Base-by-base conservation (phyloP, 2,797 vertebrate genomes). In the Mastacembelus armatus region DNA sequence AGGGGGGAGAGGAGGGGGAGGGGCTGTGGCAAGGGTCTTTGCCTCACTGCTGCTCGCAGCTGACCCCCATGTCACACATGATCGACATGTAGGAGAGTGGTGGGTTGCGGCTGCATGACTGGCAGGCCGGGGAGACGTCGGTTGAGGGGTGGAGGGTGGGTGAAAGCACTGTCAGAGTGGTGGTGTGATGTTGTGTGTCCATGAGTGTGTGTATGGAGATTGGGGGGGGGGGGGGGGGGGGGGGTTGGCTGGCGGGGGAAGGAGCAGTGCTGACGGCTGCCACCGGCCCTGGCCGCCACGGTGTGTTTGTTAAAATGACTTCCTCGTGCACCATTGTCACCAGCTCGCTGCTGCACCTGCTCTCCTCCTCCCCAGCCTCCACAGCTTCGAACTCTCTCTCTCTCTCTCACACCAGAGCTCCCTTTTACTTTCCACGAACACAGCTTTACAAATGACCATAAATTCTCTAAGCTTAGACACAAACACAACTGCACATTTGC, bases 1-100 rank as follows among this genome's bases (percentile, higher is more conserved):
- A 24, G 15, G 5, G n/a, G 47, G 6, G 32, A 15, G 27, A 5
- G 10, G 32, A 29, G 0, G 47, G 10, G 39, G 10, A 10, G 61
- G 33, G 64, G 54, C 8, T 42, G 44, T 50, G 12, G 44, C 2
- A 63, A 66, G 71, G 79, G 77, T 75, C 68, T 71, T 80, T 64
- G 81, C 78, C 69, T 83, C 12, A 19, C 68, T 43, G 65, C 69
- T 49, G 74, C 78, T 88, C 72, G 60, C 84, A 56, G 68, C 75
- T 88, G 89, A 91, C 90, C 88, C 81, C 82, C 67, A 66, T 91
- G 90, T 91, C 91, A 91, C 60, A 80, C 89, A 88, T 91, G 92
- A 92, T 90, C 78, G 81, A 87, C 80, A 58, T 68, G 61, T 79
- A 77, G 78, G 72, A 81, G 75, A 80, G 77, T 2, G 84, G 84